Evolutionary conservation across 2,113 vertebrate species (phyloP), one percentile per base, ranked within the genome.

Genomic region (Xyrauchen texanus): DNA sequence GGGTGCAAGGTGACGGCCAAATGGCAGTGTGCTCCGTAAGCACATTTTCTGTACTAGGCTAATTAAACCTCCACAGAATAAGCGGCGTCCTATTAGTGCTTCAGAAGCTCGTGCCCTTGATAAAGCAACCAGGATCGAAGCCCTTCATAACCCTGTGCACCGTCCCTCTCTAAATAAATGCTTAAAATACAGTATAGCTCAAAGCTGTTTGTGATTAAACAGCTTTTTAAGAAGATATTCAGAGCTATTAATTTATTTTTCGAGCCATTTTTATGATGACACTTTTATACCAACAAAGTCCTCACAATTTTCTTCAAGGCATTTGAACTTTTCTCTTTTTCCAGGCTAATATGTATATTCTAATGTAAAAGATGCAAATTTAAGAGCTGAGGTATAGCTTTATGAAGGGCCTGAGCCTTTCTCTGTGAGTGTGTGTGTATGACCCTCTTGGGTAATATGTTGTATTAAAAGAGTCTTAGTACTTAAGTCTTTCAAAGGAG

Each of bases 41-140:
- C 91, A 93, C 90, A 92, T 92, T 93, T 93, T 86, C 89, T 85
- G 83, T 83, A 79, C 60, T 49, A 90, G 88, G 89, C 91, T 93
- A 93, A 93, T 93, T 93, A 93, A 92, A 91, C 88, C 88, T 88
- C 86, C 81, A 86, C 84, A 84, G 91, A 91, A 92, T 92, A 91
- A 89, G 81, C 85, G 86, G 81, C 80, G 81, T 80, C 90, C 92
- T 92, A 91, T 93, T 92, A 93, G 91, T 85, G 84, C 90, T 86
- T 87, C 87, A 86, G 83, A 86, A 60, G 79, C 88, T 86, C 87
- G 85, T 84, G 79, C 84, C 68, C 83, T 86, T 92, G 89, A 91
- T 90, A 90, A 91, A 89, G 89, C 89, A 84, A 85, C 83, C 58
- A 84, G 87, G 89, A 93, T 93, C 92, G 88, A 92, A 93, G 89